Evolutionary conservation across 2,113 vertebrate species (phyloP), one percentile per base, ranked within the genome.

Genomic region (Hippocampus comes): DNA sequence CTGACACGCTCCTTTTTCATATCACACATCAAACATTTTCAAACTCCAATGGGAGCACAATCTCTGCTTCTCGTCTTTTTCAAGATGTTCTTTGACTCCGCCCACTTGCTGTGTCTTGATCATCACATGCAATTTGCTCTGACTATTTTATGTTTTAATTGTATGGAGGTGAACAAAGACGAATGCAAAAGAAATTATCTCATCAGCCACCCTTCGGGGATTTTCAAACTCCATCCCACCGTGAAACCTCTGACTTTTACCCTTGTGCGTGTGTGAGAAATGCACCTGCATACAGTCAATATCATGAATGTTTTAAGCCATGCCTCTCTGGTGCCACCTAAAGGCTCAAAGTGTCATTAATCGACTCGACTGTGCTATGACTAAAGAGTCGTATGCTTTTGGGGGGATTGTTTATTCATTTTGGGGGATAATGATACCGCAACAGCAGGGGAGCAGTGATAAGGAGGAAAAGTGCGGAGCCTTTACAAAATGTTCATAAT

Each of bases 241-340:
- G 80, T 72, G 68, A 74, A 80, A 82, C 51, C 38, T 70, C 65
- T 75, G 70, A 81, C 77, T 67, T 53, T 74, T 59, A 49, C 67
- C 59, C 72, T 65, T 12, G 11, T 23, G 56, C 2, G 10, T n/a
- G 60, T 34, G 30, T 9, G 17, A 21, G 30, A 63, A 38, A 41
- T 63, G 60, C 30, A 9, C 30, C 17, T 38, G 30, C 60, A 38
- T 63, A 17, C 12, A 30, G 27, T 20, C 59, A 38, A 15, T 63
- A 2, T 30, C 15, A 30, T 1, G 20, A 53, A 18, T 30, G 6
- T 3, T 2, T 15, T 30, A 17, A 3, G 9, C 0, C 10, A 46
- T 65, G 63, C n/a, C 42, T 23, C 84, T 88, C 79, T 88, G 78
- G 83, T 86, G 86, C 87, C 84, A 87, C 82, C 90, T 89, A 84